phyloP scores from a whole-genome alignment of 2,888 invertebrate species.

The Oligia latruncula region DNA sequence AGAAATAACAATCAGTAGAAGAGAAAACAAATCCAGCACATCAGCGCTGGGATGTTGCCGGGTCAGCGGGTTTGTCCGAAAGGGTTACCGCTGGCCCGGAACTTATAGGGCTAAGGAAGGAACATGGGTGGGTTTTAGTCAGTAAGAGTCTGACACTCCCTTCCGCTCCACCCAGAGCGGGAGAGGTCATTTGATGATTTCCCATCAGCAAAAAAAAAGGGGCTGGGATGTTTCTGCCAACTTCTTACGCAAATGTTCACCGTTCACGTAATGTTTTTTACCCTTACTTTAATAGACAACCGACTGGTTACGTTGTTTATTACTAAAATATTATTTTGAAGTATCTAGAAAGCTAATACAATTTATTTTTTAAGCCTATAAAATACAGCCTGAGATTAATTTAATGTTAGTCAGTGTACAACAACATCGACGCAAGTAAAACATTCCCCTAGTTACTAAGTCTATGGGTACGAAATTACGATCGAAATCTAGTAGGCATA shows the following conservation, averaged over 20 bases:
- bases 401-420: not conserved
- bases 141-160: no score
- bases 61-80: no score
- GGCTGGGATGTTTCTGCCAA: not conserved
- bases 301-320: not conserved
- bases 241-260: not conserved
- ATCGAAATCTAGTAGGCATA: constrained; percentile 51
- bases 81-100: no score
- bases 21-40: not conserved
- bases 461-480: constrained; percentile 37
- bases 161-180: no score
- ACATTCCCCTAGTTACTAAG: constrained; percentile 14
- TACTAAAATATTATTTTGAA: no score
- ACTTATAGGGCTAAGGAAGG: no score
- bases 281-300: not conserved
- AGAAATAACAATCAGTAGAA: not conserved
- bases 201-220: no score
- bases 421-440: constrained; percentile 14
- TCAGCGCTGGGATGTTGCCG: not conserved
- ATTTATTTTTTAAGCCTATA: not conserved
- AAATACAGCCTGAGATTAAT: not conserved
- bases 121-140: no score
- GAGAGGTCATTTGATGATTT: no score
- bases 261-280: not conserved
- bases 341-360: not conserved